These are phyloP conservation scores for Colletes latitarsis DNA, from an alignment of 1,140 invertebrate species.

Conservation along the genomic window DNA sequence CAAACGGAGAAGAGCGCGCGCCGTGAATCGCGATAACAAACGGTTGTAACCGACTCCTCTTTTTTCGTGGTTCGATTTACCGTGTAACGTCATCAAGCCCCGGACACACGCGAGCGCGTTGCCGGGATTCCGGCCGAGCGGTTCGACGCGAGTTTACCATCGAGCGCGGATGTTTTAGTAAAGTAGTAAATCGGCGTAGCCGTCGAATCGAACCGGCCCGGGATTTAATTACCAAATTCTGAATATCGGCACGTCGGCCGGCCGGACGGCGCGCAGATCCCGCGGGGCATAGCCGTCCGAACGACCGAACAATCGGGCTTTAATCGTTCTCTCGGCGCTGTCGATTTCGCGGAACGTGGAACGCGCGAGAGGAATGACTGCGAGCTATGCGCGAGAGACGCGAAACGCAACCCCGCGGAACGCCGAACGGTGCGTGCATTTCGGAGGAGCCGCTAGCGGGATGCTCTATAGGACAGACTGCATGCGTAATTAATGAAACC, in stretches of 20 bases:
- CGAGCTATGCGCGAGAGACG: conserved; percentile 21
- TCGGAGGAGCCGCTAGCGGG: conserved; percentile 22
- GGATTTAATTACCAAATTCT: conserved; percentile 78
- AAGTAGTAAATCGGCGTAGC: conserved; percentile 51
- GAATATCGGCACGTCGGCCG: conserved; percentile 73
- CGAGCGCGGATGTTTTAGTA: conserved; percentile 26
- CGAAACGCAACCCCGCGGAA: conserved; percentile 8
- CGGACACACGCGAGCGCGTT: too few relatives aligned
- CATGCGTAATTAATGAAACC: conserved; percentile 80
- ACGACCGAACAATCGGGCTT: conserved; percentile 57
- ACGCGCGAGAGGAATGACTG: conserved; percentile 41
- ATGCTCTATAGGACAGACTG: conserved; percentile 48
- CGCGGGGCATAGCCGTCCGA: conserved; percentile 67
- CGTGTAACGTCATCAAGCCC: neutral
- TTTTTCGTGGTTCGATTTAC: neutral
- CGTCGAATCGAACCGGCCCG: conserved; percentile 48
- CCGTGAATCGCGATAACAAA: neutral
- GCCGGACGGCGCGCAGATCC: conserved; percentile 45
- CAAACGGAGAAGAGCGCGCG: neutral
- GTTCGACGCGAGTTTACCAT: conserved; percentile 5
- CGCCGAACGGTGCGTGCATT: conserved; percentile 43
- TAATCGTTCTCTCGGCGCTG: conserved; percentile 47
- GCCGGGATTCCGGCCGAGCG: neutral
- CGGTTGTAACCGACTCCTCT: neutral
- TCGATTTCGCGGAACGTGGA: conserved; percentile 41